These are phyloP conservation scores for Odocoileus virginianus DNA, from an alignment of 2,113 vertebrate genomes.

Conservation along the genomic window DNA sequence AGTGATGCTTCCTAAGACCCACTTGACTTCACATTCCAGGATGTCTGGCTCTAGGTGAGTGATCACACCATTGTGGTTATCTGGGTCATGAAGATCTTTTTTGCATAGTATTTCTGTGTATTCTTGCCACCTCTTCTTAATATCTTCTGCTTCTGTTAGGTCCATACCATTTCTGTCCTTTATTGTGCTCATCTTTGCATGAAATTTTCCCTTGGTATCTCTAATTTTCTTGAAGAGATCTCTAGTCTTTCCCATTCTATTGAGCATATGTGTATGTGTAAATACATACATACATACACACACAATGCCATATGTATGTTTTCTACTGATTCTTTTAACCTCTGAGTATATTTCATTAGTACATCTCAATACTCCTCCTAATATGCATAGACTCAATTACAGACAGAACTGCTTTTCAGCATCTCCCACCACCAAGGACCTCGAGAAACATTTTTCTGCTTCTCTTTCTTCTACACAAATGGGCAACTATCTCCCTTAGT, in stretches of 20 bases:
- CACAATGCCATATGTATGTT: constrained; percentile 17
- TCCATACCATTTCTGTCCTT: not conserved
- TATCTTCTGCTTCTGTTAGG: not conserved
- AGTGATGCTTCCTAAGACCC: not conserved
- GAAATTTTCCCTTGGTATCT: not conserved
- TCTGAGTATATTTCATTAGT: constrained; percentile 50
- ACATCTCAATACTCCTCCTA: constrained; percentile 50
- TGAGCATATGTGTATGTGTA: not conserved
- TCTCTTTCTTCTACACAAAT: not conserved
- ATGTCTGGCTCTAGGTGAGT: not conserved
- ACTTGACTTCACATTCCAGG: not conserved
- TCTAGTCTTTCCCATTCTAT: not conserved
- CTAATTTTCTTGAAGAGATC: not conserved
- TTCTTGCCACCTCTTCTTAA: not conserved
- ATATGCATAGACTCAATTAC: not conserved
- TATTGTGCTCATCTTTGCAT: not conserved
- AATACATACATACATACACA: not conserved
- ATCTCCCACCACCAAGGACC: not conserved
- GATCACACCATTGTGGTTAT: not conserved
- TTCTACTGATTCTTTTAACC: constrained; percentile 62
- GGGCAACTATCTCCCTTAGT: not conserved
- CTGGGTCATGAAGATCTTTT: not conserved
- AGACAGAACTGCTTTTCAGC: not conserved
- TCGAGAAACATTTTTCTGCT: not conserved
- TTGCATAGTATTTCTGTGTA: not conserved